Evolutionary conservation across 2,888 invertebrate genomes (phyloP).

Genomic region (Peribatodes rhomboidaria): DNA sequence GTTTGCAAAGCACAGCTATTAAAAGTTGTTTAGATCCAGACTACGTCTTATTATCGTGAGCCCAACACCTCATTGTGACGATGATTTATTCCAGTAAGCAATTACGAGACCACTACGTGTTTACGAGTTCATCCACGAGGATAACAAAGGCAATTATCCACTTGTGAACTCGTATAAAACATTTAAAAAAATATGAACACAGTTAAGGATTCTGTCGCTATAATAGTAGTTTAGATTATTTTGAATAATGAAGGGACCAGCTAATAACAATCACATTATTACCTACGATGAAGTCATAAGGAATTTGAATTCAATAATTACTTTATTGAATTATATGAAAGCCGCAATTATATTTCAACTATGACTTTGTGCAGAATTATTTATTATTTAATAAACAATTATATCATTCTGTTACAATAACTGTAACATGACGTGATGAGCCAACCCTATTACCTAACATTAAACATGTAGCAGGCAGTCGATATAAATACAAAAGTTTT

Average conservation of each 20-base stretch:
- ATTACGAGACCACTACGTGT: slow-evolving; percentile 49
- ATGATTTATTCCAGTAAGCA: slow-evolving; percentile 43
- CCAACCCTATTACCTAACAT: slow-evolving; percentile 17
- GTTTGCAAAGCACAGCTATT: not conserved
- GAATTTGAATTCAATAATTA: not conserved
- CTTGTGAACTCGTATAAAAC: slow-evolving; percentile 55
- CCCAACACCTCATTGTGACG: slow-evolving; percentile 31
- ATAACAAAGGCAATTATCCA: slow-evolving; percentile 67
- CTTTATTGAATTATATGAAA: too few species aligned
- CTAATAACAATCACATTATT: not conserved
- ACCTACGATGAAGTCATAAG: not conserved
- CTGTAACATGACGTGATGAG: slow-evolving; percentile 18
- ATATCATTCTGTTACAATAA: slow-evolving; percentile 25
- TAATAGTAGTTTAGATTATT: not conserved
- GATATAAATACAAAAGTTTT: slow-evolving; percentile 27
- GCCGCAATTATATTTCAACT: not conserved
- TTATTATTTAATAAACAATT: slow-evolving; percentile 20
- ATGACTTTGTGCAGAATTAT: not conserved
- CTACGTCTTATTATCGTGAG: slow-evolving; percentile 18
- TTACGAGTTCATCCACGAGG: slow-evolving; percentile 54
- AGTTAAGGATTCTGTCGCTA: slow-evolving; percentile 1
- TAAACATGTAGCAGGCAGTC: slow-evolving; percentile 16
- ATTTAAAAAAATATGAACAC: slow-evolving; percentile 21
- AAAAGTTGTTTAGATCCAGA: slow-evolving; percentile 15
- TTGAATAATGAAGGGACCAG: not conserved